A percentile compares a stretch with the other conserved stretches of the same genome.
Evolutionary conservation across 2,888 invertebrate genomes (phyloP).

Genomic region (Cosmopolites sordidus): DNA sequence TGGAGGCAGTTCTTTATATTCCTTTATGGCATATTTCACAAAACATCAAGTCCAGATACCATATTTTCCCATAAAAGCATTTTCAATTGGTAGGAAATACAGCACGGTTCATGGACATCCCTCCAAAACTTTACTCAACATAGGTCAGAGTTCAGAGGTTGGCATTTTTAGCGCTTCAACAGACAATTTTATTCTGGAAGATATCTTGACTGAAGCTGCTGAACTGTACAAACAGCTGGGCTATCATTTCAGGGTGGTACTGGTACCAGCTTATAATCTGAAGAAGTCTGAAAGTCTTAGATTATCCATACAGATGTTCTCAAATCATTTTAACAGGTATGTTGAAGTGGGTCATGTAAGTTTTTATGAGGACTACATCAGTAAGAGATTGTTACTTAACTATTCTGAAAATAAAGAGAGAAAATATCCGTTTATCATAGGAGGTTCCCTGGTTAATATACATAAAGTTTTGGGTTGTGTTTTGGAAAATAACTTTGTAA

Average conservation of each 20-base stretch:
- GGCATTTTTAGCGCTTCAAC: constrained; percentile 62
- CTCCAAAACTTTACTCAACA: constrained; percentile 56
- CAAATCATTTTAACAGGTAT: constrained; percentile 58
- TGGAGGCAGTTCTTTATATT: constrained; percentile 68
- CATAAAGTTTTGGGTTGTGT: constrained; percentile 69
- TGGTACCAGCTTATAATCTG: constrained; percentile 60
- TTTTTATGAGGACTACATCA: constrained; percentile 67
- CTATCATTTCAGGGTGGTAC: constrained; percentile 63
- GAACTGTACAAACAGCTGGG: constrained; percentile 62
- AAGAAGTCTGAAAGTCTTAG: constrained; percentile 63
- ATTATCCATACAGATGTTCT: constrained; percentile 71
- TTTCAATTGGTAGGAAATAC: constrained; percentile 69
- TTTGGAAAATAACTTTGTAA: constrained; percentile 57
- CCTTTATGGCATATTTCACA: constrained; percentile 70
- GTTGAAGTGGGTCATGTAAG: constrained; percentile 73
- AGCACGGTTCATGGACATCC: constrained; percentile 46
- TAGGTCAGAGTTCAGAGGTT: constrained; percentile 65
- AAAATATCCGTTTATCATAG: constrained; percentile 64
- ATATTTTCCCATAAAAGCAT: constrained; percentile 65
- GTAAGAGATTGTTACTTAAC: constrained; percentile 71
- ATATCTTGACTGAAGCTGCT: constrained; percentile 52
- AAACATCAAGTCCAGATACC: constrained; percentile 61
- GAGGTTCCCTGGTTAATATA: constrained; percentile 70
- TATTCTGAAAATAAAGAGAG: constrained; percentile 54
- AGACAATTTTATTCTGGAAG: constrained; percentile 52